These are phyloP conservation scores for Dynastes grantii DNA, from an alignment of 2,888 invertebrate genomes.

Conservation along the genomic window DNA sequence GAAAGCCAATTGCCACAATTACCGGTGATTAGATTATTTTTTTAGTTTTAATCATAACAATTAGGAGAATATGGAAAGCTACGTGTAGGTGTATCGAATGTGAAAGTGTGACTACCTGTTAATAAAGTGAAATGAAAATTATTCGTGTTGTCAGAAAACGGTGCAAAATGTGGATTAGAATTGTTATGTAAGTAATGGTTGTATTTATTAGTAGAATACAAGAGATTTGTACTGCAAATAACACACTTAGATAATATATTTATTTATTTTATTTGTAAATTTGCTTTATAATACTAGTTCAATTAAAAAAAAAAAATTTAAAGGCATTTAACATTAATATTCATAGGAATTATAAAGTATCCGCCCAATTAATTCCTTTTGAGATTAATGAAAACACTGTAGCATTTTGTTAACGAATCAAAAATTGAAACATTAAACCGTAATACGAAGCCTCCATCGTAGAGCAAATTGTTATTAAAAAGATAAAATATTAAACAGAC, in stretches of 20 bases:
- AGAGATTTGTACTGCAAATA: conserved; percentile 44
- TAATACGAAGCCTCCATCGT: no score
- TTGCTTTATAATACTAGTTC: not conserved
- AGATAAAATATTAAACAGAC: no score
- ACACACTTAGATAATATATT: not conserved
- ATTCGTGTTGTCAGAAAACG: conserved; percentile 35
- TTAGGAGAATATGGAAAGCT: conserved; percentile 39
- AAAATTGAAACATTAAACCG: no score
- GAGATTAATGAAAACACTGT: no score
- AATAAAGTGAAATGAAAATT: conserved; percentile 32
- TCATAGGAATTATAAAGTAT: no score
- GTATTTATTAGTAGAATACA: not conserved
- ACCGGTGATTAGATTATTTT: conserved; percentile 50
- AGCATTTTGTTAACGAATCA: no score
- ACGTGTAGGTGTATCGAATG: conserved; percentile 18
- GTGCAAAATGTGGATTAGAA: conserved; percentile 28
- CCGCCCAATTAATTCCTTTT: no score
- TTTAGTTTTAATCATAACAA: conserved; percentile 34
- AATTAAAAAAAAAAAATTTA: no score
- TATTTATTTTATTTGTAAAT: not conserved
- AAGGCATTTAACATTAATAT: no score
- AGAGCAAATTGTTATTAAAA: no score
- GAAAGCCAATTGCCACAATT: conserved; percentile 51
- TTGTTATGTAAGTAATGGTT: conserved; percentile 15
- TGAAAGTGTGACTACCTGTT: conserved; percentile 9